phyloP scores from a whole-genome alignment of 2,888 invertebrate genomes.

The Villa cingulata region DNA sequence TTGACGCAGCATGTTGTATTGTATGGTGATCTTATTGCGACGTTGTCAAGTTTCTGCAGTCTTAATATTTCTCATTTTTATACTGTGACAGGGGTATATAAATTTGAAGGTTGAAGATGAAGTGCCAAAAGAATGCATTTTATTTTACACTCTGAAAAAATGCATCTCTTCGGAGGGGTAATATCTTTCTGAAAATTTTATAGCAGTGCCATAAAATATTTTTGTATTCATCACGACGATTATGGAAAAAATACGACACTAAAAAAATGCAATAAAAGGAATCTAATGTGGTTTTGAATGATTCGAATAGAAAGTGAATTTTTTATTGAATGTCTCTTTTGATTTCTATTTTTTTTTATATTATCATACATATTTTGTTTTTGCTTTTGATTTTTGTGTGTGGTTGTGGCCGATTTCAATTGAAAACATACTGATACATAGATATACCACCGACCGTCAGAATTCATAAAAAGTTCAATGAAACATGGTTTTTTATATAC shows the following conservation, averaged over 20 bases:
- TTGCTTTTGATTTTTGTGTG: no score
- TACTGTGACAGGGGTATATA: no score
- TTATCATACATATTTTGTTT: no score
- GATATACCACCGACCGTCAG: no score
- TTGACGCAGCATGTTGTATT: no score
- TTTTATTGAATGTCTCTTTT: not conserved
- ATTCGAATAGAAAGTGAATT: not conserved
- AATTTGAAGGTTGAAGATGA: no score
- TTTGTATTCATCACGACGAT: not conserved
- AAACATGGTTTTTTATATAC: not conserved
- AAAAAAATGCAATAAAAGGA: not conserved
- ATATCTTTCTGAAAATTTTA: not conserved
- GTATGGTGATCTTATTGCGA: not conserved
- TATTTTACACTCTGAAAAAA: not conserved
- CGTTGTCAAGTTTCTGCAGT: not conserved
- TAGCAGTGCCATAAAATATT: not conserved
- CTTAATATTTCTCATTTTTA: not conserved
- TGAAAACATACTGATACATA: no score
- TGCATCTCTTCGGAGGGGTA: not conserved
- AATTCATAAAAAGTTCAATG: not conserved
- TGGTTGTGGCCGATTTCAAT: no score
- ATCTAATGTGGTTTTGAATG: not conserved
- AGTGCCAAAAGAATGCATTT: not conserved
- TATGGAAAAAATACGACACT: not conserved
- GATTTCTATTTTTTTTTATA: no score